Evolutionary conservation across 2,888 invertebrate species (phyloP).

Genomic region (Synergus laeviventris): DNA sequence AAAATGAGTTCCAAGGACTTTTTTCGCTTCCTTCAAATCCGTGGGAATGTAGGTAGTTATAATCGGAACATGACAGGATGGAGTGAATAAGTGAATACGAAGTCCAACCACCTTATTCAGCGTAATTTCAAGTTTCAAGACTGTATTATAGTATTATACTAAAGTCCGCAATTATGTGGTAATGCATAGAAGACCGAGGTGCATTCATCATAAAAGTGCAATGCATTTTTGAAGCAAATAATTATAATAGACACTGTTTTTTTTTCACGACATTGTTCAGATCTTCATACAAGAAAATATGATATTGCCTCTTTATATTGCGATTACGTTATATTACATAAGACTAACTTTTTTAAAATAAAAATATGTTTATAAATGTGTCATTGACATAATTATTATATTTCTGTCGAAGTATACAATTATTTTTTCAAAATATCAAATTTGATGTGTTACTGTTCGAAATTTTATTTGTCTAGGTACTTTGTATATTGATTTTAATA

Average conservation of each 20-base stretch:
- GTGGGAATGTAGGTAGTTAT: constrained; percentile 19
- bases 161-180: constrained; percentile 28
- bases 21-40: constrained; percentile 34
- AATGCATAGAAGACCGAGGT: constrained; percentile 15
- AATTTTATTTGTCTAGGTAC: no score
- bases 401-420: neutral
- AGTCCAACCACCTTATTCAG: constrained; percentile 23
- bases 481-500: constrained; percentile 41
- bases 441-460: no score
- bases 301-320: constrained; percentile 12
- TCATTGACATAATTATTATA: neutral
- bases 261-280: constrained; percentile 33
- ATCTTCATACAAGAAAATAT: constrained; percentile 3
- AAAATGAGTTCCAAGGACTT: constrained; percentile 28
- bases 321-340: neutral
- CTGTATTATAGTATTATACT: neutral
- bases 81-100: constrained; percentile 17
- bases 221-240: constrained; percentile 17
- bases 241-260: neutral
- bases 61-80: constrained; percentile 28
- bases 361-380: neutral
- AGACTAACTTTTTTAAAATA: neutral
- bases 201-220: constrained; percentile 22
- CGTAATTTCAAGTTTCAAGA: constrained; percentile 35
- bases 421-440: no score